Base-by-base conservation (phyloP, 2,797 vertebrate genomes). In the Mormyrops attenuatus region DNA sequence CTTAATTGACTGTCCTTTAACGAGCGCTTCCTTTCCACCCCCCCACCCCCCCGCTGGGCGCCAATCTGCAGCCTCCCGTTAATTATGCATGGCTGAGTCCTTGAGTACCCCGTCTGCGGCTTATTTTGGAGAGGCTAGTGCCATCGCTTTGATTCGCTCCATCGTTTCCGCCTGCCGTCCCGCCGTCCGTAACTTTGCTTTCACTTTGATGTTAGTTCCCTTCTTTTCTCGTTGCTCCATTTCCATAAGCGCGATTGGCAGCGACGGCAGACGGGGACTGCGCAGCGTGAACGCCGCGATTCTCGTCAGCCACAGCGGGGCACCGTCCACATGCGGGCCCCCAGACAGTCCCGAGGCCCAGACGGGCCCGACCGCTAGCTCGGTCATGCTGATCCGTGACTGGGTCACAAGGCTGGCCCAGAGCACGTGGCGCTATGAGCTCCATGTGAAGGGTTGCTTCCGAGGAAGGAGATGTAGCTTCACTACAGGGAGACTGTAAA, bases 1-100 rank as follows among this genome's bases (percentile, higher is more conserved):
- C 69, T 77, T 77, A 77, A 77, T 77, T 77, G 69, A 77, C 34
- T 77, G 69, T 77, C 69, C 69, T 41, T 77, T 77, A 77, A 77
- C 69, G 34, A 77, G 69, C 4, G 30, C 69, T 77, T 77, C 69
- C 69, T 77, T 13, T 77, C 11, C 69, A 41, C 13, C 11, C 57
- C 30, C 4, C 34, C 34, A 20, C 69, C 69, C 69, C 66, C 69
- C 69, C 34, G 69, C 7, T 6, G 69, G 69, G 69, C 69, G 34
- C 69, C 69, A 77, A 77, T 77, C 69, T 77, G 69, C 69, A 77
- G 69, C 69, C 69, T 77, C 34, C 69, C 34, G 69, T 77, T 77
- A 77, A 77, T 77, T 77, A 77, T 77, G 69, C 69, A 41, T 38
- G 69, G 69, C 69, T 77, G 69, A 77, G 69, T 77, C 69, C 69